Evolutionary conservation across 1,140 invertebrate species (phyloP), one percentile per base, ranked within the genome.

Genomic region (Drosophila murphyi): DNA sequence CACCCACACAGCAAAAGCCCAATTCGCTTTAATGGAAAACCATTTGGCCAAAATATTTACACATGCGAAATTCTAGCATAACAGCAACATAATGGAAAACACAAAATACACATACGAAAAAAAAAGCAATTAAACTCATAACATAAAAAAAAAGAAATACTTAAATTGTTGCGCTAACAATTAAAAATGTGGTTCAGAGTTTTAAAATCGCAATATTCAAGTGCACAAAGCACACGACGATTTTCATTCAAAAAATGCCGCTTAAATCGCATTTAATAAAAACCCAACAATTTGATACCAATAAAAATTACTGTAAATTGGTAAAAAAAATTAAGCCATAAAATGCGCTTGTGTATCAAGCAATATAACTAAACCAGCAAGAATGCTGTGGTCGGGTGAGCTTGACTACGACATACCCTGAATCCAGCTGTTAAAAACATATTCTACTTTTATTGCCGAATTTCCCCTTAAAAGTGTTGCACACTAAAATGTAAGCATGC

Each of bases 201-300:
- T 76, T 68, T 72, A 10, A 51, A 47, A 61, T 62, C n/a, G 35
- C 29, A 28, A 64, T 45, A 47, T 54, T 69, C 59, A 83, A 72
- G 69, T 76, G 65, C 56, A 74, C 60, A 81, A 82, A 74, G 76
- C 31, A 63, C 47, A 77, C 73, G 37, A 32, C 31, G 34, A 41
- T 73, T 76, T 67, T 83, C 79, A 87, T 88, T 85, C 74, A 85
- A 82, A 73, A 72, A 85, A 85, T 74, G 60, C 72, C 79, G 83
- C 72, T 87, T 87, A 88, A 87, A 87, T 88, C 72, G 76, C 72
- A 88, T 87, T 87, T 88, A 87, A 87, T 88, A 88, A 88, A 45
- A 60, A 67, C 20, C 20, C 55, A 67, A 64, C 60, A 69, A 54
- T 73, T 52, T 62, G 56, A 28, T 41, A 50, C 39, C 57, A 47